Base-by-base conservation (phyloP, 2,888 invertebrate species). In the Brassicogethes aeneus region DNA sequence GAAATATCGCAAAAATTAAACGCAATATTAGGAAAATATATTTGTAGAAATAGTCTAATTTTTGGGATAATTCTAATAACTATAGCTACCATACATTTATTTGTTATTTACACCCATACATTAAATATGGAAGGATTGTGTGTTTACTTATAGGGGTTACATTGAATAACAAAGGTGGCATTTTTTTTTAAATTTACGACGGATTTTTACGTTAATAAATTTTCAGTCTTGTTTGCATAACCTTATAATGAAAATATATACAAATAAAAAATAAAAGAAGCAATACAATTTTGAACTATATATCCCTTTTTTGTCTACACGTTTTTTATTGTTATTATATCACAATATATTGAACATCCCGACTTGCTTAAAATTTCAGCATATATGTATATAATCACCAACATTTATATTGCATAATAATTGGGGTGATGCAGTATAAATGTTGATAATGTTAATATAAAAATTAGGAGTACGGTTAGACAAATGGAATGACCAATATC, bases 61-160 rank as follows among this genome's bases (percentile, higher is more conserved):
- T n/a, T n/a, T n/a, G n/a, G n/a, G n/a, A n/a, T n/a, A n/a, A n/a
- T n/a, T 13, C 14, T 34, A 34, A 23, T 23, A 7, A 23, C 23
- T 7, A 7, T 23, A 23, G 10, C 10, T 5, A 7, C 23, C 5
- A 23, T 5, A 23, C 23, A 23, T 23, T 23, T 5, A 23, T 10
- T 23, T n/a, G 10, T 7, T 10, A 23, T 23, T 23, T 7, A 23
- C 23, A 23, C 23, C 5, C 23, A 23, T 7, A 23, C 5, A 23
- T 23, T 23, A 23, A 23, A 23, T 23, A 23, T 23, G 23, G 23
- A 23, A 23, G 23, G 23, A 23, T n/a, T n/a, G n/a, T n/a, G n/a
- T 7, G 23, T 23, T 23, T 23, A n/a, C n/a, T 23, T 23, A 23
- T 23, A 10, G 23, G 23, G 23, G 5, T 23, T 23, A 23, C 10